These are phyloP conservation scores for Acipenser oxyrinchus DNA, from an alignment of 2,797 vertebrate species.

Conservation along the genomic window DNA sequence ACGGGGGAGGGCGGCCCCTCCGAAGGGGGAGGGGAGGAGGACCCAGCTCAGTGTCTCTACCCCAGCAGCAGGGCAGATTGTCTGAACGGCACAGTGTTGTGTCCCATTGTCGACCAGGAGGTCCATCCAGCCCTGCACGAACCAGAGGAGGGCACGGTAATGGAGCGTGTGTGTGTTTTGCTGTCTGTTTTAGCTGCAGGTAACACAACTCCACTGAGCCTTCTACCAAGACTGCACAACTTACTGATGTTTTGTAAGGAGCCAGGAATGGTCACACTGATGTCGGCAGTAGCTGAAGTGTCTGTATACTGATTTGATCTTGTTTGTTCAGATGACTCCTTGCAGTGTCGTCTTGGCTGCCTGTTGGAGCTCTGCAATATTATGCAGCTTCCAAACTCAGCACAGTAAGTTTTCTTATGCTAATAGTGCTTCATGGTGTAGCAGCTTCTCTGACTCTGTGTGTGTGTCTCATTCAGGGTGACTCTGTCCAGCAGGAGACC, in stretches of 20 bases:
- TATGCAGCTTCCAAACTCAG: no score
- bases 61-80: constrained; percentile 45
- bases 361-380: no score
- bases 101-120: constrained; percentile 21
- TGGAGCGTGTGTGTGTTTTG: constrained; percentile 14
- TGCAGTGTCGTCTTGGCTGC: no score
- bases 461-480: constrained; percentile 43
- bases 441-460: background rate
- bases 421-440: no score
- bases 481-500: constrained; percentile 41
- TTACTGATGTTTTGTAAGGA: background rate
- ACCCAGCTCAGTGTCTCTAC: constrained; percentile 28
- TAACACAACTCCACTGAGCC: background rate
- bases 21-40: constrained; percentile 42
- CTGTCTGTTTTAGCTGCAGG: no score
- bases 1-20: constrained; percentile 30
- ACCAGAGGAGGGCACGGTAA: constrained; percentile 49
- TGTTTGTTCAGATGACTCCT: no score
- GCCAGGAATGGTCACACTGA: background rate
- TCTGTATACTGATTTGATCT: background rate
- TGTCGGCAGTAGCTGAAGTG: background rate
- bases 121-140: constrained; percentile 40
- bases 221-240: background rate
- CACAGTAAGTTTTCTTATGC: no score
- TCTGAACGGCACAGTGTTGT: constrained; percentile 43